Conservation (phyloP, 2,888 invertebrate genomes). For the Hypomecis punctinalis region DNA sequence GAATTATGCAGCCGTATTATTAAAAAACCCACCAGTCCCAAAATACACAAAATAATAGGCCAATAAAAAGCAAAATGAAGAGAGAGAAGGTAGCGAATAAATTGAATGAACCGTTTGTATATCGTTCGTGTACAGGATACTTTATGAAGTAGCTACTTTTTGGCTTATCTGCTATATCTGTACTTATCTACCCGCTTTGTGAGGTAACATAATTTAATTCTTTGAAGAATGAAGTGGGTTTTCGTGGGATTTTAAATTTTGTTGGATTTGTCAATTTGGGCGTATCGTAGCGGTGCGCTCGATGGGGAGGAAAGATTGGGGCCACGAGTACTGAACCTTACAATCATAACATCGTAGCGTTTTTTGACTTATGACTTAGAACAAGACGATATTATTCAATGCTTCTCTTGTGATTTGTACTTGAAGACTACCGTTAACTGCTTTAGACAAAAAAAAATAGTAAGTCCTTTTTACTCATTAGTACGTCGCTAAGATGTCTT, state of each 20-base stretch:
- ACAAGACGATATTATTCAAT: slow-evolving; percentile 20
- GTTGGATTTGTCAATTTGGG: slow-evolving; percentile 61
- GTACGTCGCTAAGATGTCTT: too few species aligned
- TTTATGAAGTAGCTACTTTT: slow-evolving; percentile 53
- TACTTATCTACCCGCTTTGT: slow-evolving; percentile 52
- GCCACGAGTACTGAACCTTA: slow-evolving; percentile 34
- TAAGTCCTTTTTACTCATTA: too few species aligned
- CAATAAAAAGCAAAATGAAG: slow-evolving; percentile 40
- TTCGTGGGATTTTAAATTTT: slow-evolving; percentile 58
- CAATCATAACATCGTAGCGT: slow-evolving; percentile 34
- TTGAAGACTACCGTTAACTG: neutral
- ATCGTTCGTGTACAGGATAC: slow-evolving; percentile 43
- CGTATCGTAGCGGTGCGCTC: slow-evolving; percentile 51
- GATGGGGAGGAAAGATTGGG: slow-evolving; percentile 32
- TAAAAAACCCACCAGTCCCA: slow-evolving; percentile 18
- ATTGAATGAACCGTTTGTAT: slow-evolving; percentile 46
- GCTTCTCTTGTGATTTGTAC: neutral
- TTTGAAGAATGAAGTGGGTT: slow-evolving; percentile 56
- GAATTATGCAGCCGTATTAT: slow-evolving; percentile 11
- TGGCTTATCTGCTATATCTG: slow-evolving; percentile 54
- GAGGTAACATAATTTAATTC: slow-evolving; percentile 59
- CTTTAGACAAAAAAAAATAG: too few species aligned
- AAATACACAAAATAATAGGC: slow-evolving; percentile 36
- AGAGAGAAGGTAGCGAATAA: slow-evolving; percentile 39
- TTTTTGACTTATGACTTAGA: slow-evolving; percentile 32